Evolutionary conservation across 2,113 vertebrate species (phyloP).

Genomic region (Falcunculus frontatus): DNA sequence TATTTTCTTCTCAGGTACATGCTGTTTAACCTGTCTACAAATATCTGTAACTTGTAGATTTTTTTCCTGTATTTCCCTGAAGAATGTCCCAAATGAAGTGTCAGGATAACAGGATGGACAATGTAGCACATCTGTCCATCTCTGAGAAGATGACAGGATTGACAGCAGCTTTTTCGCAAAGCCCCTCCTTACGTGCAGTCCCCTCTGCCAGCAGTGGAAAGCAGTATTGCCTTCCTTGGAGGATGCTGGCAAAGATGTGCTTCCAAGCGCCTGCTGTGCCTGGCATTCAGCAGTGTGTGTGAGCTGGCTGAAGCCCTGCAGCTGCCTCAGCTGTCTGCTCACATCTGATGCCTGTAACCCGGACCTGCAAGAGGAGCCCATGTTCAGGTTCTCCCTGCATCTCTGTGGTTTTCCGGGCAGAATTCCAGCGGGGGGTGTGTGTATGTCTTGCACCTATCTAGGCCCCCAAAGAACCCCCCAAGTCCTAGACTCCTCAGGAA

Average conservation of each 20-base stretch:
- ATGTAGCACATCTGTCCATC: neutral
- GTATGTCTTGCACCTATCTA: neutral
- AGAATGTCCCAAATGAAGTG: neutral
- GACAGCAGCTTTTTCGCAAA: neutral
- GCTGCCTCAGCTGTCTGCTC: neutral
- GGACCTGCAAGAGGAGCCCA: neutral
- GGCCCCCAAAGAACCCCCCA: neutral
- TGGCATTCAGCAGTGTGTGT: rapidly evolving
- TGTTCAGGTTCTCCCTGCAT: neutral
- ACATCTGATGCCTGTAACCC: neutral
- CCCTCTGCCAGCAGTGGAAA: neutral
- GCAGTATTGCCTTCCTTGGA: neutral
- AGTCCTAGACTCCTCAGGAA: neutral
- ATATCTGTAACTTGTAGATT: neutral
- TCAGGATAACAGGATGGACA: neutral
- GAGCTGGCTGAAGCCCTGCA: neutral
- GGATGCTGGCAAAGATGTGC: neutral
- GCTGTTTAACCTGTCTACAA: neutral
- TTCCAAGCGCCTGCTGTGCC: neutral
- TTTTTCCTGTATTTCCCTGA: neutral
- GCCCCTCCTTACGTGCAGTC: neutral
- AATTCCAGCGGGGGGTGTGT: neutral
- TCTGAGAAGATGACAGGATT: neutral
- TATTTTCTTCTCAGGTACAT: neutral
- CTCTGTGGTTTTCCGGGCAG: neutral